Evolutionary conservation across 1,140 invertebrate genomes (phyloP).

Genomic region (Diachasma alloeum): DNA sequence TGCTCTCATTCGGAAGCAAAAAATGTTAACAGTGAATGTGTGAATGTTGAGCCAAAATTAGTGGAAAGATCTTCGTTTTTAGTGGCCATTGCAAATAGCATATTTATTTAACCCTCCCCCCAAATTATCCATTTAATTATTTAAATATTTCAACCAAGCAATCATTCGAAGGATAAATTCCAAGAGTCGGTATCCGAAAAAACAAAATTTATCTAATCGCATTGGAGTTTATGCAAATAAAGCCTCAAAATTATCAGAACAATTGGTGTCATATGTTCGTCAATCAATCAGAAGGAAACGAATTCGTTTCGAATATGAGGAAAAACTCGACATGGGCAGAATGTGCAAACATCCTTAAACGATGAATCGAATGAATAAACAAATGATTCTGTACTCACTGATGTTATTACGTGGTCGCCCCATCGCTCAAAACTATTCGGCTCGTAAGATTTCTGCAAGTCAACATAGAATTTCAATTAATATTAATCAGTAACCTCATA

Average conservation of each 20-base stretch:
- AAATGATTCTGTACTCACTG: conserved; percentile 62
- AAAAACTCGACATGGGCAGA: too few species aligned
- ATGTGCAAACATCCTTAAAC: not conserved
- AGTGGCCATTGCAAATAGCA: too few species aligned
- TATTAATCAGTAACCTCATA: conserved; percentile 24
- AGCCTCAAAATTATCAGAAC: not conserved
- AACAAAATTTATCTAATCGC: too few species aligned
- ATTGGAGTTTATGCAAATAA: not conserved
- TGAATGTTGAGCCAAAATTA: too few species aligned
- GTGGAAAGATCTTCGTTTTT: too few species aligned
- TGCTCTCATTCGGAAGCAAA: too few species aligned
- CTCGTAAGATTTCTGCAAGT: conserved; percentile 70
- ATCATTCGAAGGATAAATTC: too few species aligned
- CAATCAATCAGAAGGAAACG: not conserved
- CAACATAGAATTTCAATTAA: not conserved
- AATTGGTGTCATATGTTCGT: not conserved
- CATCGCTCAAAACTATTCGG: conserved; percentile 73
- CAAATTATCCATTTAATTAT: too few species aligned
- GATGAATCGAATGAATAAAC: not conserved
- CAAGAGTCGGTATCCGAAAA: not conserved
- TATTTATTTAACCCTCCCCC: too few species aligned
- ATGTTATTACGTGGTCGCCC: conserved; percentile 76
- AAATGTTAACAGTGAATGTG: too few species aligned
- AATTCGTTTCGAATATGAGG: not conserved
- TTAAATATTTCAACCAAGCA: too few species aligned